Conservation (phyloP, 2,888 invertebrate genomes). For the Phaedon cochleariae region DNA sequence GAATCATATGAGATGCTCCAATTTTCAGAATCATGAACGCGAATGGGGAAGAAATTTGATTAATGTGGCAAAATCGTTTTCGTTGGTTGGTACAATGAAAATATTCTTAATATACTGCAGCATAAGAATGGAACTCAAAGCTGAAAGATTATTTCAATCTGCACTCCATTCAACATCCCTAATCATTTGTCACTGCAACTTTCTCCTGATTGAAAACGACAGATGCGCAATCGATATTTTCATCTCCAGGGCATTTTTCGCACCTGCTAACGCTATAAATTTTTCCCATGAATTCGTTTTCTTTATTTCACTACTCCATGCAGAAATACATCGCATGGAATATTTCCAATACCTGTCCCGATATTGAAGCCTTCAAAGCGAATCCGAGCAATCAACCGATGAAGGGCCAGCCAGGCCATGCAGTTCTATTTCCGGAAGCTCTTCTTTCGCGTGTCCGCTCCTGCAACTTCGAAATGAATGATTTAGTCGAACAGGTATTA, state of each 20-base stretch:
- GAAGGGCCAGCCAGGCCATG: no score
- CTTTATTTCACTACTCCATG: neutral
- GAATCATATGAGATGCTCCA: no score
- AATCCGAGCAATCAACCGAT: neutral
- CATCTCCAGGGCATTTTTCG: neutral
- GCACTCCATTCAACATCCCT: neutral
- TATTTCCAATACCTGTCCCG: neutral
- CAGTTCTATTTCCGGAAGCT: neutral
- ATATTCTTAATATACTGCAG: no score
- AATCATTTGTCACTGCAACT: neutral
- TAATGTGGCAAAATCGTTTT: no score
- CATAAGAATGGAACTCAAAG: neutral
- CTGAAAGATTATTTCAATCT: neutral
- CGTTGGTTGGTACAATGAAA: no score
- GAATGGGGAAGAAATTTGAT: no score
- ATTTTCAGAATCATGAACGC: no score
- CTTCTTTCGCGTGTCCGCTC: neutral
- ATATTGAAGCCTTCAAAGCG: neutral
- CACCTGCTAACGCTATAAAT: conserved; percentile 1
- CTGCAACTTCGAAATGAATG: neutral
- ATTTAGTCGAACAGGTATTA: neutral
- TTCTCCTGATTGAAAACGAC: neutral
- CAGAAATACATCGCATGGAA: neutral
- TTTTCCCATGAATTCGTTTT: neutral
- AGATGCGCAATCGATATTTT: neutral